Evolutionary conservation across 2,797 vertebrate genomes (phyloP).

Genomic region (Diceros bicornis): DNA sequence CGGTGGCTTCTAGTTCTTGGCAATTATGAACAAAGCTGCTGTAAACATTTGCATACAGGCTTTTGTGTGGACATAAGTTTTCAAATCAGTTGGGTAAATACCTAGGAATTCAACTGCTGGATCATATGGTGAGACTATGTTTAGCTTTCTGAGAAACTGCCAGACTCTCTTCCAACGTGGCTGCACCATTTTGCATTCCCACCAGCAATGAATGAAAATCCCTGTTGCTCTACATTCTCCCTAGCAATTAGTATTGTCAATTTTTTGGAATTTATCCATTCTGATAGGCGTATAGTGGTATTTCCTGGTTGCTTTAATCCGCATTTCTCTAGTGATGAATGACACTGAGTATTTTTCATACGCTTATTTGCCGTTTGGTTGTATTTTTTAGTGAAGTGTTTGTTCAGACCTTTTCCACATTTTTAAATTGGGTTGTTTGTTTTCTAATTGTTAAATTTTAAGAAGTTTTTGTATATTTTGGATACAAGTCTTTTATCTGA

Average conservation of each 20-base stretch:
- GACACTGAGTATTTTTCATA: accelerated
- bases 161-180: neutral
- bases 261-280: neutral
- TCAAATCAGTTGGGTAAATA: conserved; percentile 37
- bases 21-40: neutral
- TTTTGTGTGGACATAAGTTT: conserved; percentile 58
- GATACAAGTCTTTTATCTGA: neutral
- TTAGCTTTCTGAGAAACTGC: neutral
- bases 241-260: accelerated
- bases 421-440: neutral
- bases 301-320: neutral
- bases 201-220: accelerated
- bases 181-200: accelerated
- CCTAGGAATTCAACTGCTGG: neutral
- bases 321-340: neutral
- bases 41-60: neutral
- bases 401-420: neutral
- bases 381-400: neutral
- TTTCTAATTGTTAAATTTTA: neutral
- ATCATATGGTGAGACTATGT: neutral
- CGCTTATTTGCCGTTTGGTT: neutral
- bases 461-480: neutral
- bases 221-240: accelerated
- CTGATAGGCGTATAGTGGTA: too few species aligned
- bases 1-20: neutral